Evolutionary conservation across 1,140 invertebrate genomes (phyloP), one percentile per base, ranked within the genome.

Genomic region (Megathymus violae): DNA sequence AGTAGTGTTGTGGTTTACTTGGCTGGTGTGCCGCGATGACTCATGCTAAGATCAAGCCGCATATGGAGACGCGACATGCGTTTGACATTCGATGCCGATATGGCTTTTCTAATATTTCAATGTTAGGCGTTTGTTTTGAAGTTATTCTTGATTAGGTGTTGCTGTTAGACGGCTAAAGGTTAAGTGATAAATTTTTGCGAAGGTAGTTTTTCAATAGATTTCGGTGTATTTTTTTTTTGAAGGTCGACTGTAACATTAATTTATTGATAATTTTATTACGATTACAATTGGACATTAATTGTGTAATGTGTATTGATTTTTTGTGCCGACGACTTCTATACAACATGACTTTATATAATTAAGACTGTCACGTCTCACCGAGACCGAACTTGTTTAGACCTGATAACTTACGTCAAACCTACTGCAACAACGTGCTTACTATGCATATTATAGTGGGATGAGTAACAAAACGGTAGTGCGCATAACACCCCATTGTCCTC

Each of bases 401-500:
- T 40, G 9, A 31, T 40, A 15, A 3, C 2, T 15, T 16, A 1
- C 14, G n/a, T 17, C 7, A 7, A 31, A 31, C 27, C 7, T 9
- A 7, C 27, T 3, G 7, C 27, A 31, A 31, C 9, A 1, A 13
- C 3, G 15, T 17, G 4, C 25, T n/a, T 14, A 25, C 22, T 54
- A 40, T 63, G 7, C 36, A 48, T n/a, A n/a, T n/a, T 17, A 31
- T 34, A 5, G 5, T 16, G 25, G 44, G 61, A 65, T 67, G 62
- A 71, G 56, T 64, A 67, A 69, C 38, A 7, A 31, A 58, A 25
- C 54, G 17, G 54, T 64, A 34, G 47, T 59, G 56, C 40, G 56
- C 40, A 58, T 59, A 62, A 60, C 54, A 60, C 43, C 43, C 64
- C 54, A 71, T 71, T 71, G 69, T 71, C 43, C 56, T 34, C 14